Percentiles rank a stretch among this genome's conserved stretches.
These are phyloP conservation scores for Pangasius krempfi DNA, from an alignment of 2,797 vertebrate genomes.

Conservation along the genomic window DNA sequence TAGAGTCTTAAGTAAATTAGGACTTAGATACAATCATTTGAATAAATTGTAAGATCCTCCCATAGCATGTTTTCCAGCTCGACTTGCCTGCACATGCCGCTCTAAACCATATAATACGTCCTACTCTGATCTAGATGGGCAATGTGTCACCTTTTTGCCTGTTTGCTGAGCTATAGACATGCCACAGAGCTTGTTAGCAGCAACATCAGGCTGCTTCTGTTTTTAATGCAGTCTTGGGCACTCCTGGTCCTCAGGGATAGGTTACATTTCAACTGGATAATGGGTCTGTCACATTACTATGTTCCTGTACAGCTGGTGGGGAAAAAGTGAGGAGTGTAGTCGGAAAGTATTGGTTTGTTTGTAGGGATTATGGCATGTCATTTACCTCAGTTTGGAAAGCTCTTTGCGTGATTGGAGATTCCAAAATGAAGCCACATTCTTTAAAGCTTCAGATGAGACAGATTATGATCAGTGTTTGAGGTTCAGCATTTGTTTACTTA, in stretches of 20 bases:
- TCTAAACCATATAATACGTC: not conserved
- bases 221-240: conserved; percentile 25
- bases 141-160: conserved; percentile 13
- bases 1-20: not conserved
- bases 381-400: conserved; percentile 7
- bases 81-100: not conserved
- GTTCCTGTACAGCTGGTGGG: conserved; percentile 16
- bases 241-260: conserved; percentile 17
- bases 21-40: not conserved
- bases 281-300: conserved; percentile 14
- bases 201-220: conserved; percentile 23
- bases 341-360: conserved; percentile 19
- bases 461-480: not conserved
- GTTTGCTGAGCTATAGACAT: conserved; percentile 20
- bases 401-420: conserved; percentile 23
- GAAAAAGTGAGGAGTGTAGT: conserved; percentile 10
- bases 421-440: not conserved
- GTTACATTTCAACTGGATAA: conserved; percentile 36
- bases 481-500: conserved; percentile 2
- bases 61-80: conserved; percentile 1
- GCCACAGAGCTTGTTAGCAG: conserved; percentile 31
- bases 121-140: conserved; percentile 30
- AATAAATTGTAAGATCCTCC: not conserved
- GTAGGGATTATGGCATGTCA: conserved; percentile 25
- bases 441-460: conserved; percentile 1